Conservation (phyloP, 2,888 invertebrate species). For the Eumerus sabulonum region DNA sequence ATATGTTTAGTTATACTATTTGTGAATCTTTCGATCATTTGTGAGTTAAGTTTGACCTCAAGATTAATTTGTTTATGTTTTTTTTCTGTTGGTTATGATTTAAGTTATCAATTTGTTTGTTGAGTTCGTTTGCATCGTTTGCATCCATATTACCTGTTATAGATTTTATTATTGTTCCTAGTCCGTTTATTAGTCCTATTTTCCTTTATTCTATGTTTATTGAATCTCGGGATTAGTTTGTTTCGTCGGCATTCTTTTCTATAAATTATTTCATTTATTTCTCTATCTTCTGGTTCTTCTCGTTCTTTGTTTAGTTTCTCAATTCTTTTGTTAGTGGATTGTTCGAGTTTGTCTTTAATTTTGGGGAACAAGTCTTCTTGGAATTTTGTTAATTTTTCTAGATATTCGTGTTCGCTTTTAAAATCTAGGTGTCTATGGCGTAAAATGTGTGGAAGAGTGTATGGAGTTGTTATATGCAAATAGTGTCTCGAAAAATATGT, state of each 20-base stretch:
- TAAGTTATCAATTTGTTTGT: too few species aligned
- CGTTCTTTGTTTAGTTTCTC: constrained; percentile 1
- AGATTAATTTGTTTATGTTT: too few species aligned
- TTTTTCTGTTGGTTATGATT: too few species aligned
- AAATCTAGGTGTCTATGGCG: neutral
- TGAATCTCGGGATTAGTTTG: constrained; percentile 13
- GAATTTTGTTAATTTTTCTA: constrained; percentile 1
- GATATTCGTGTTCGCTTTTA: neutral
- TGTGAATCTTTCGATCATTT: too few species aligned
- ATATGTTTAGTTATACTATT: too few species aligned
- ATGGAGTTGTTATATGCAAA: neutral
- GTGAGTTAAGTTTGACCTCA: too few species aligned
- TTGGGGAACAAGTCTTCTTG: neutral
- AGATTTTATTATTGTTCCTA: too few species aligned
- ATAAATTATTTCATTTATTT: neutral
- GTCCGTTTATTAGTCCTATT: too few species aligned
- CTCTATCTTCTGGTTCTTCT: neutral
- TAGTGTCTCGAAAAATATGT: neutral
- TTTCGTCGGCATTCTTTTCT: constrained; percentile 5
- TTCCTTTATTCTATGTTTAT: constrained; percentile 6
- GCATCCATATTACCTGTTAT: too few species aligned
- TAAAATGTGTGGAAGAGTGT: neutral
- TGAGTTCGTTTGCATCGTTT: too few species aligned
- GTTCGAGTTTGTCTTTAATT: neutral
- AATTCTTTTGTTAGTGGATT: neutral